Percentiles rank a stretch among this genome's conserved stretches.
Conservation (phyloP, 2,888 invertebrate species). For the Hymenopus coronatus region DNA sequence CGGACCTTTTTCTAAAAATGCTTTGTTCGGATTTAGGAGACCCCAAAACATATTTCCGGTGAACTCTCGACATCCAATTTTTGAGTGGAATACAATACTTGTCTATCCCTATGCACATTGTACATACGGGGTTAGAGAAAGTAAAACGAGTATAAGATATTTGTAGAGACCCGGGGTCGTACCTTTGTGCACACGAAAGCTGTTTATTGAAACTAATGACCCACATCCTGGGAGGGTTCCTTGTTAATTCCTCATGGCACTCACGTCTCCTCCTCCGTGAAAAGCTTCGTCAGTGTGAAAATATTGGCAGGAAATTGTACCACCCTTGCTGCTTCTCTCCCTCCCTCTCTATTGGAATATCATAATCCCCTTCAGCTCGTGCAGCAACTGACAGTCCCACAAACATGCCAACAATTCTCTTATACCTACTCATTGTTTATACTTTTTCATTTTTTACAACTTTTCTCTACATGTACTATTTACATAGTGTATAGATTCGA, state of each 20-base stretch:
- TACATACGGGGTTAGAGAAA: too few species aligned
- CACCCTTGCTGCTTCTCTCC: background rate
- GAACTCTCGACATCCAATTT: too few species aligned
- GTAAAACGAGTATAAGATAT: too few species aligned
- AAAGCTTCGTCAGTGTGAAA: conserved; percentile 33
- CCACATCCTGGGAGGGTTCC: background rate
- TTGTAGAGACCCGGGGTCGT: background rate
- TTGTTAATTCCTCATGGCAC: conserved; percentile 25
- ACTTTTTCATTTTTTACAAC: too few species aligned
- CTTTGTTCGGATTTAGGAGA: too few species aligned
- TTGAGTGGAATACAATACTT: too few species aligned
- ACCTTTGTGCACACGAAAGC: background rate
- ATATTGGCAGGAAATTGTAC: conserved; percentile 34
- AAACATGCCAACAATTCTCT: background rate
- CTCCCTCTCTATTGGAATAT: background rate
- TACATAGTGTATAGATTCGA: too few species aligned
- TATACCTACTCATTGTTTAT: too few species aligned
- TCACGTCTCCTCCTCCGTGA: conserved; percentile 26
- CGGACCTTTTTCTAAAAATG: too few species aligned
- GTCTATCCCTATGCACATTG: too few species aligned
- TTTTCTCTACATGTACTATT: too few species aligned
- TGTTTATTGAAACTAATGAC: background rate
- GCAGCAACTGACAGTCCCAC: background rate
- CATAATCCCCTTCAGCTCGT: background rate
- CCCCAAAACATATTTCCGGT: too few species aligned